Conservation (phyloP, 2,113 vertebrate genomes). For the Xenopus laevis region DNA sequence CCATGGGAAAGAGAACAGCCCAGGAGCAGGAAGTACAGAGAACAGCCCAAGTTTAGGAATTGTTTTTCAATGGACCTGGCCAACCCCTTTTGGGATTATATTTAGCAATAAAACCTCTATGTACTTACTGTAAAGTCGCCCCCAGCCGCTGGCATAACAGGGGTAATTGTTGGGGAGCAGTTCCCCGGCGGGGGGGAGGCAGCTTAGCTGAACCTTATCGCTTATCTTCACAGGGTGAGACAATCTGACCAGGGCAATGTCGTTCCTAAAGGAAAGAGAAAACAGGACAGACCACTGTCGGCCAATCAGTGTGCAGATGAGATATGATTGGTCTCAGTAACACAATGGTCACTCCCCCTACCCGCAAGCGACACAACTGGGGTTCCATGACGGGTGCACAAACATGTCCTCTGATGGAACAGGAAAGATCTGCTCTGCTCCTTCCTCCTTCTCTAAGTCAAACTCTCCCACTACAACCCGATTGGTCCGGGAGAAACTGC, state of each 20-base stretch:
- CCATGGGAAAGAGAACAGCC: too few species aligned
- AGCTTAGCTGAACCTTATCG: conserved; percentile 45
- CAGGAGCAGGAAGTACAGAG: too few species aligned
- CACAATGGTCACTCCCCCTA: conserved; percentile 50
- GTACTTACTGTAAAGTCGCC: conserved; percentile 55
- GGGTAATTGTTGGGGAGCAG: conserved; percentile 48
- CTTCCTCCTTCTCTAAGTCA: conserved; percentile 22
- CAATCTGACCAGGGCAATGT: too few species aligned
- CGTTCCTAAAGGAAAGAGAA: too few species aligned
- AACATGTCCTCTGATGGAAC: conserved; percentile 37
- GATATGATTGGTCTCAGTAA: too few species aligned
- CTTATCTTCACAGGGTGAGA: conserved; percentile 22
- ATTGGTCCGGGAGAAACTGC: conserved; percentile 48
- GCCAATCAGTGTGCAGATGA: too few species aligned
- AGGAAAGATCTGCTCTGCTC: conserved; percentile 51
- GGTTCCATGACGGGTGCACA: conserved; percentile 49
- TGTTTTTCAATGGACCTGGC: too few species aligned
- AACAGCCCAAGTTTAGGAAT: too few species aligned
- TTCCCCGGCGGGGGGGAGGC: conserved; percentile 43
- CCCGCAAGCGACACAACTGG: conserved; percentile 51
- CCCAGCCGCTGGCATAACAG: conserved; percentile 61
- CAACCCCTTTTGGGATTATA: too few species aligned
- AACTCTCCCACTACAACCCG: conserved; percentile 58
- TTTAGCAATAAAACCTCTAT: too few species aligned
- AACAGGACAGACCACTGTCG: too few species aligned